Evolutionary conservation across 2,797 vertebrate genomes (phyloP), one percentile per base, ranked within the genome.

Genomic region (Momotus momota): DNA sequence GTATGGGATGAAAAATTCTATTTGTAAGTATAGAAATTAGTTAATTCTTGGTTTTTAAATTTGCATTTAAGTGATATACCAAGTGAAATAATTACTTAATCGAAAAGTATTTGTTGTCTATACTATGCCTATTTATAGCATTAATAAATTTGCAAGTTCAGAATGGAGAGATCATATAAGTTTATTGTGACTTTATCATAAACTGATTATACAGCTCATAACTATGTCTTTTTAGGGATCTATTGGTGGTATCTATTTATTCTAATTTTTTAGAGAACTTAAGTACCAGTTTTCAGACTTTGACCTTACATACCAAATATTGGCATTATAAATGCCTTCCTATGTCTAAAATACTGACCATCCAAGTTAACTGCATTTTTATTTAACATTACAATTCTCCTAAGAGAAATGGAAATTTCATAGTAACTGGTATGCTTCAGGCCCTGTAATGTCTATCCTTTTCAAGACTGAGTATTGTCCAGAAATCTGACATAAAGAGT

Each of bases 1-100:
- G 97, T 99, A 65, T 99, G 99, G 99, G 99, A 99, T 86, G 99
- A 99, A 97, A 99, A 99, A 93, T 99, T 99, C 96, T 98, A 98
- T 96, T 99, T 99, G 99, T 99, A 97, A 99, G 99, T 99, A 97
- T 54, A 80, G 35, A 90, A 48, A 15, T 69, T 75, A 20, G 4
- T n/a, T 64, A 16, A 41, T 90, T 38, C 55, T 16, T 62, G 12
- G 6, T 73, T 82, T 60, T 46, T 31, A 1, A 43, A 21, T 40
- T 48, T 71, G 22, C 7, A 4, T 90, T 65, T 74, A 21, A 25
- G 15, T 79, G 46, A 58, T 35, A 12, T 40, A 23, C 31, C 13
- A 62, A 72, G 18, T 40, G 14, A 72, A 75, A 49, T 26, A 35
- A 10, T 73, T 29, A 54, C 14, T 70, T 65, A 14, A 45, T 67